A percentile compares a stretch with the other conserved stretches of the same genome.
Conservation (phyloP, 1,140 invertebrate genomes). For the Trichonephila clavipes region DNA sequence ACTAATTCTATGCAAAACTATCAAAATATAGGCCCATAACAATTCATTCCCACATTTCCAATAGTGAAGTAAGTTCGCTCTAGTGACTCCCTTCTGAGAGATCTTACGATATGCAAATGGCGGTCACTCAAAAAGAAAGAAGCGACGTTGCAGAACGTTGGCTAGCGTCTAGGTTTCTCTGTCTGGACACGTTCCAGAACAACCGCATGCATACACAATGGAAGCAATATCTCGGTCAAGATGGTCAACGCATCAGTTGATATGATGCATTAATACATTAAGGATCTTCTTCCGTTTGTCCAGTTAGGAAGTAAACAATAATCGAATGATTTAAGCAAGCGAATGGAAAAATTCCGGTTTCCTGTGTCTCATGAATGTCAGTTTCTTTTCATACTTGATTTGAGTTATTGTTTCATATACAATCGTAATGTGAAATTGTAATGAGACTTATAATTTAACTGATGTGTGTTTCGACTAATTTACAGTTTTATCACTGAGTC, state of each 20-base stretch:
- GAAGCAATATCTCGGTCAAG: background rate
- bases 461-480: too few species aligned
- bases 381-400: too few species aligned
- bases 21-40: background rate
- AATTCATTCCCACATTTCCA: background rate
- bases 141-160: background rate
- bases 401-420: too few species aligned
- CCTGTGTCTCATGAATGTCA: too few species aligned
- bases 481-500: too few species aligned
- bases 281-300: background rate
- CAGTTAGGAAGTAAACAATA: background rate
- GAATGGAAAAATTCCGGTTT: too few species aligned
- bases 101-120: background rate
- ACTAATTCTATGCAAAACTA: background rate
- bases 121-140: background rate
- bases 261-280: background rate
- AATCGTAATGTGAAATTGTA: too few species aligned
- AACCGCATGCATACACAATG: background rate
- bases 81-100: background rate
- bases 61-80: background rate
- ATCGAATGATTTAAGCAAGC: too few species aligned
- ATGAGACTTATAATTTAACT: too few species aligned
- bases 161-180: background rate
- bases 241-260: background rate
- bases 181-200: background rate